Evolutionary conservation across 2,888 invertebrate genomes (phyloP).

Genomic region (Embidobia sp.): DNA sequence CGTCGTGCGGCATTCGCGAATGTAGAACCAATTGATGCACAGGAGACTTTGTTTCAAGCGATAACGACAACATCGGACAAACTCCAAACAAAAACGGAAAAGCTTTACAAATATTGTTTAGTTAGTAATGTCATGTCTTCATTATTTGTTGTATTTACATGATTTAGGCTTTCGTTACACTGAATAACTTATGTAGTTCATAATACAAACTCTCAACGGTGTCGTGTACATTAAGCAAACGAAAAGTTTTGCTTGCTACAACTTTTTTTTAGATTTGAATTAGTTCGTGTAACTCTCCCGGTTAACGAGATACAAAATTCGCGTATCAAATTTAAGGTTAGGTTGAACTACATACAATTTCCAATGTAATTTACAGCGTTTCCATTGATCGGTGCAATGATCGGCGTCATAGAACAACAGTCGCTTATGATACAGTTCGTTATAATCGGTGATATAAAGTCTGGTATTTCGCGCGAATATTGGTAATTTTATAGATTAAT

Average conservation of each 20-base stretch:
- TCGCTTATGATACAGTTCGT: slow-evolving; percentile 60
- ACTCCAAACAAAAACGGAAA: slow-evolving; percentile 67
- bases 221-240: neutral
- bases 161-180: slow-evolving; percentile 68
- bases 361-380: slow-evolving; percentile 61
- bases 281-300: slow-evolving; percentile 53
- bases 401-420: slow-evolving; percentile 41
- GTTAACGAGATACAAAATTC: slow-evolving; percentile 28
- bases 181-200: slow-evolving; percentile 52
- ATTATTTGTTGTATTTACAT: slow-evolving; percentile 69
- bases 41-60: slow-evolving; percentile 49
- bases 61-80: slow-evolving; percentile 59
- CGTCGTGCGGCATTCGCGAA: slow-evolving; percentile 58
- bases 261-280: slow-evolving; percentile 68
- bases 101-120: slow-evolving; percentile 70
- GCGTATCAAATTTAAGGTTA: slow-evolving; percentile 50
- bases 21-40: slow-evolving; percentile 57
- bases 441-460: slow-evolving; percentile 62
- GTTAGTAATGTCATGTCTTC: neutral
- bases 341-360: slow-evolving; percentile 48
- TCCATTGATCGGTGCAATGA: slow-evolving; percentile 50
- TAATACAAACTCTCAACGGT: neutral
- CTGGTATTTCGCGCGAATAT: slow-evolving; percentile 49
- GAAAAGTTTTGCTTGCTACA: too few relatives aligned
- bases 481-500: too few relatives aligned